phyloP scores from a whole-genome alignment of 2,797 vertebrate genomes.

The Schizopygopsis malacanthus region DNA sequence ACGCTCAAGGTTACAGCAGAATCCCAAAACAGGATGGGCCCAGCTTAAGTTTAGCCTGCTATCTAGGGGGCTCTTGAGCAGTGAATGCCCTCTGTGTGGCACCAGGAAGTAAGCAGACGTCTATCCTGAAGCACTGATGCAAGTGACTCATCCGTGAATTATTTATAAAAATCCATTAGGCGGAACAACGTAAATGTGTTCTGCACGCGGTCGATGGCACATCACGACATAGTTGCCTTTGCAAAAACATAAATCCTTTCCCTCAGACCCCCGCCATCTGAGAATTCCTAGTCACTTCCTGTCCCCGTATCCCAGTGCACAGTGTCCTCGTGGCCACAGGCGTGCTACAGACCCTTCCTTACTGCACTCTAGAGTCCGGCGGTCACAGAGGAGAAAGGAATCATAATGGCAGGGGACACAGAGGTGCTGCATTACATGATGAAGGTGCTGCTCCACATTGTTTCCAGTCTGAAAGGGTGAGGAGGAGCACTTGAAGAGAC shows the following conservation, averaged over 20 bases:
- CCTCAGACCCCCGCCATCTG: slow-evolving; percentile 54
- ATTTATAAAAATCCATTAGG: slow-evolving; percentile 55
- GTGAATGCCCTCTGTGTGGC: slow-evolving; percentile 65
- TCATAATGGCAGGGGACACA: slow-evolving; percentile 27
- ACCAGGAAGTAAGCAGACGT: slow-evolving; percentile 69
- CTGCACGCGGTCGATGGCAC: slow-evolving; percentile 39
- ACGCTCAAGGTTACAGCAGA: slow-evolving; percentile 74
- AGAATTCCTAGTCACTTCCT: slow-evolving; percentile 77
- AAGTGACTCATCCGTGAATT: slow-evolving; percentile 54
- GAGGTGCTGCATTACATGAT: slow-evolving; percentile 57
- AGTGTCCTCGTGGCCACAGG: slow-evolving; percentile 65
- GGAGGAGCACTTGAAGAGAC: slow-evolving; percentile 71
- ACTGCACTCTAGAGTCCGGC: slow-evolving; percentile 71
- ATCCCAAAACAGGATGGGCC: slow-evolving; percentile 82
- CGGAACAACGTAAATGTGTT: slow-evolving; percentile 51
- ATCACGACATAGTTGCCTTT: slow-evolving; percentile 44
- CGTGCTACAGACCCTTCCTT: slow-evolving; percentile 67
- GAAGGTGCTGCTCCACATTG: slow-evolving; percentile 75
- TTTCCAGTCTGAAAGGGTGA: slow-evolving; percentile 77
- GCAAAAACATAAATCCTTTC: slow-evolving; percentile 47
- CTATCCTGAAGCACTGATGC: slow-evolving; percentile 50
- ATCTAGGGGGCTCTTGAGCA: slow-evolving; percentile 69
- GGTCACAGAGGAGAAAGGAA: slow-evolving; percentile 32
- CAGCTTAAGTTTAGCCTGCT: slow-evolving; percentile 67
- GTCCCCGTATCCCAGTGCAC: slow-evolving; percentile 56